A percentile compares a stretch with the other conserved stretches of the same genome.
Evolutionary conservation across 2,113 vertebrate genomes (phyloP).

Genomic region (Megaptera novaeangliae): DNA sequence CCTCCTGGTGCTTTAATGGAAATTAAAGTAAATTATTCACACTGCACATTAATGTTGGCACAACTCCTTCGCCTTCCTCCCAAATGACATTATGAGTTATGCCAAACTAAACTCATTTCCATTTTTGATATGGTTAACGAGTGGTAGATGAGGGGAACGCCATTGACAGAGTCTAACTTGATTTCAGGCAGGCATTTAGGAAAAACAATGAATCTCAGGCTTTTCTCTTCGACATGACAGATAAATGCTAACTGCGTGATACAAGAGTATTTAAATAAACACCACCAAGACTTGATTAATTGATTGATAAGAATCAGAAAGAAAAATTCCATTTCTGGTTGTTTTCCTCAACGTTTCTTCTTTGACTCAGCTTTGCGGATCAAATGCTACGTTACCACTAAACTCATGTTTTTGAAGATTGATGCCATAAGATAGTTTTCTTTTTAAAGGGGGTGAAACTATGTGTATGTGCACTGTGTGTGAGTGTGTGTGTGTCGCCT

Average conservation of each 20-base stretch:
- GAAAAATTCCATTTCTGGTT: not conserved
- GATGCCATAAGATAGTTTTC: not conserved
- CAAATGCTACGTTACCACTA: not conserved
- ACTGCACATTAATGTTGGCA: conserved; percentile 71
- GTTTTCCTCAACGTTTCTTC: not conserved
- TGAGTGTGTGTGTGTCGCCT: not conserved
- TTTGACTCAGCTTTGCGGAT: not conserved
- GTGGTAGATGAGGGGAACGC: conserved; percentile 61
- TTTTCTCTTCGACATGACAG: not conserved
- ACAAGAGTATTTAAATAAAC: not conserved
- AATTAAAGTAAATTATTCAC: conserved; percentile 78
- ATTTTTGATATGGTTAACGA: conserved; percentile 76
- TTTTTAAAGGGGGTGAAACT: not conserved
- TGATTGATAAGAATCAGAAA: not conserved
- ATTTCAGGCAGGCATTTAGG: conserved; percentile 57
- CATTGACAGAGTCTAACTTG: conserved; percentile 55
- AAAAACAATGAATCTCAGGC: conserved; percentile 46
- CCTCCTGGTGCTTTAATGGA: conserved; percentile 70
- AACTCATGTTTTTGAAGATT: not conserved
- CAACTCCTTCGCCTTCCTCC: conserved; percentile 69
- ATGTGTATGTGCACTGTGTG: not conserved
- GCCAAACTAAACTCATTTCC: conserved; percentile 76
- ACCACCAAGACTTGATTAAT: not conserved
- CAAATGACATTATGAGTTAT: conserved; percentile 75
- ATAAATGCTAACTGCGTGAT: not conserved